These are phyloP conservation scores for Aepyceros melampus DNA, from an alignment of 2,113 vertebrate genomes.

Conservation along the genomic window DNA sequence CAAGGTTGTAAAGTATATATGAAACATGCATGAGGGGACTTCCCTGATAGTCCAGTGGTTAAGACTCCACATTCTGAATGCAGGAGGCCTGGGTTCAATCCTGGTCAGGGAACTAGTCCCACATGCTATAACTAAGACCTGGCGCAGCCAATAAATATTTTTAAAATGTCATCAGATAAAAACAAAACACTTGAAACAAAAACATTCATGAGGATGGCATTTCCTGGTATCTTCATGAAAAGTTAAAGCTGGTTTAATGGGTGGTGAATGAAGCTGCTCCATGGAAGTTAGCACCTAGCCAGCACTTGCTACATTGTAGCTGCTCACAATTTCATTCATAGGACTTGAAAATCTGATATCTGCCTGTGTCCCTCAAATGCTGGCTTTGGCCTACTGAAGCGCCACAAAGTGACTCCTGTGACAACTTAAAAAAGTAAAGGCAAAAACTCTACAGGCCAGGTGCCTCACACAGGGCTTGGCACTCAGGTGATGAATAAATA, in stretches of 20 bases:
- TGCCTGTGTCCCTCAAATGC: not conserved
- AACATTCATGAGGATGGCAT: not conserved
- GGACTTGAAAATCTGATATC: not conserved
- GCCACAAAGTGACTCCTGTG: not conserved
- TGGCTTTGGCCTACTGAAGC: not conserved
- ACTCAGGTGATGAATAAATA: not conserved
- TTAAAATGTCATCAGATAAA: not conserved
- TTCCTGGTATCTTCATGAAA: not conserved
- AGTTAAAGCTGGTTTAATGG: not conserved
- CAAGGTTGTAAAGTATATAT: not conserved
- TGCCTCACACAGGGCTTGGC: not conserved
- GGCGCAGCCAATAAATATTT: not conserved
- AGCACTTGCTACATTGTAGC: not conserved
- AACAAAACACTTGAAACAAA: not conserved
- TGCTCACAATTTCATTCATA: not conserved
- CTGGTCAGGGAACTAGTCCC: not conserved
- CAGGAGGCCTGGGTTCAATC: not conserved
- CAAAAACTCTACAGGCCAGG: not conserved
- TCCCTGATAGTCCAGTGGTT: not conserved
- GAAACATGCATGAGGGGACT: not conserved
- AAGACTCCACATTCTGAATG: not conserved
- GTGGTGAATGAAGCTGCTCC: not conserved
- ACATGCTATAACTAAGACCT: not conserved
- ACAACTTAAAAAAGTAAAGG: conserved; percentile 4
- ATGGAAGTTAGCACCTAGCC: not conserved